Evolutionary conservation across 2,797 vertebrate species (phyloP), one percentile per base, ranked within the genome.

Genomic region (Enteromius afrohamiltoni): DNA sequence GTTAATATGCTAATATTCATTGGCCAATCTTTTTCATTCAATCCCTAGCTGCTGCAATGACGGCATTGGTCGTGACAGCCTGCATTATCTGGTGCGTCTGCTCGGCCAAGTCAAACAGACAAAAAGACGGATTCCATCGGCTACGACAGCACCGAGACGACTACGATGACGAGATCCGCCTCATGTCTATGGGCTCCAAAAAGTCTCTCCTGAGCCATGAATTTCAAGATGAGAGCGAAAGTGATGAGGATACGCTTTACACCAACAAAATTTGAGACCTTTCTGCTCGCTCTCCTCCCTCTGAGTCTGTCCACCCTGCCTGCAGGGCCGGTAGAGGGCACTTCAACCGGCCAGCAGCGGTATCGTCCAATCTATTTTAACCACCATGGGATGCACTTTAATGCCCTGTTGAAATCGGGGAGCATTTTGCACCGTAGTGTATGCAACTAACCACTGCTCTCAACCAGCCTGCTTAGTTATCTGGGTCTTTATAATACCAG

Each of bases 71-170:
- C 76, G 93, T 99, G 84, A 99, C 97, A 0, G 96, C 97, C 21
- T 99, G 97, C 86, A 99, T 99, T 91, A 98, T 99, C 93, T 99
- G 97, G 97, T 98, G 97, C 2, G 97, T 99, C 71, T 99, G 98
- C 82, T 96, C 97, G 0, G 97, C 96, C 86, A 99, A 99, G 90
- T 98, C 98, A 49, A 97, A 97, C 91, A 95, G 91, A 40, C 97
- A 99, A 84, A 99, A 99, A 87, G 98, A 99, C 0, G 98, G 97
- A 37, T 99, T 99, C 90, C 98, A 99, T 88, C 96, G 98, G 6
- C 91, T 99, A 74, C 95, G 97, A 64, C 98, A 99, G 92, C 95
- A 99, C 92, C 93, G 97, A 0, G 97, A 99, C 0, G 97, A 99
- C 1, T 99, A 99, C 0, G 98, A 99, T 29, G 98, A 99, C 0